These are phyloP conservation scores for Berghia stephanieae DNA, from an alignment of 1,140 invertebrate genomes.

Conservation along the genomic window DNA sequence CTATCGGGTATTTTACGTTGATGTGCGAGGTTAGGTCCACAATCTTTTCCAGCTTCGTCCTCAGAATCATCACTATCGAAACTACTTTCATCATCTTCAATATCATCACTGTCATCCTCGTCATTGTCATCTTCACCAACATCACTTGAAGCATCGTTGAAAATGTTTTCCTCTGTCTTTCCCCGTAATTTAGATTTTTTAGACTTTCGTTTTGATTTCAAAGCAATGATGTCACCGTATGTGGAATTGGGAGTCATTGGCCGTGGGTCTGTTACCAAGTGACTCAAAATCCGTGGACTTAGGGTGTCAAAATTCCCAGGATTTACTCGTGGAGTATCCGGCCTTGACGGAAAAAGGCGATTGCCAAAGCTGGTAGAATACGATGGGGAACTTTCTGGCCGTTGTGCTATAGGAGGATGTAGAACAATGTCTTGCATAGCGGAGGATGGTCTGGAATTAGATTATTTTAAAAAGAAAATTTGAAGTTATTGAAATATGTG, in stretches of 20 bases:
- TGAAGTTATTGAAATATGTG: background rate
- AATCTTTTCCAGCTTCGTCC: conserved; percentile 36
- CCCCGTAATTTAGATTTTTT: conserved; percentile 18
- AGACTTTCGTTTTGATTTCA: conserved; percentile 27
- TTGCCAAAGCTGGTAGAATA: background rate
- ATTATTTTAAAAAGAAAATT: background rate
- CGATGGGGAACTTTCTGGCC: background rate
- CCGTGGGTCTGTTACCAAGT: conserved; percentile 35
- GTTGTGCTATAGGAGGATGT: background rate
- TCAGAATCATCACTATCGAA: conserved; percentile 38
- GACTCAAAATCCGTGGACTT: conserved; percentile 40
- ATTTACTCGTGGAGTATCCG: conserved; percentile 43
- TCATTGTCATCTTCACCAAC: conserved; percentile 45
- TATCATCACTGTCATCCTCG: conserved; percentile 36
- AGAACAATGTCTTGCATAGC: background rate
- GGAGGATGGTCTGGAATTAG: background rate
- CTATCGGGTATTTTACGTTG: conserved; percentile 44
- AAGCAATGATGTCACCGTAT: conserved; percentile 38
- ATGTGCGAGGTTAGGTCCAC: conserved; percentile 48
- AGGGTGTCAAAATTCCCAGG: conserved; percentile 50
- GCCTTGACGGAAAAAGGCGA: conserved; percentile 15
- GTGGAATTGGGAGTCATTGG: conserved; percentile 11
- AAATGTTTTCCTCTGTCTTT: conserved; percentile 27
- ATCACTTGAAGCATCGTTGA: conserved; percentile 47
- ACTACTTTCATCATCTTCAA: conserved; percentile 33